These are phyloP conservation scores for Hydrozoanthus gracilis DNA, from an alignment of 92 coral and sea anemone genomes.

Conservation along the genomic window DNA sequence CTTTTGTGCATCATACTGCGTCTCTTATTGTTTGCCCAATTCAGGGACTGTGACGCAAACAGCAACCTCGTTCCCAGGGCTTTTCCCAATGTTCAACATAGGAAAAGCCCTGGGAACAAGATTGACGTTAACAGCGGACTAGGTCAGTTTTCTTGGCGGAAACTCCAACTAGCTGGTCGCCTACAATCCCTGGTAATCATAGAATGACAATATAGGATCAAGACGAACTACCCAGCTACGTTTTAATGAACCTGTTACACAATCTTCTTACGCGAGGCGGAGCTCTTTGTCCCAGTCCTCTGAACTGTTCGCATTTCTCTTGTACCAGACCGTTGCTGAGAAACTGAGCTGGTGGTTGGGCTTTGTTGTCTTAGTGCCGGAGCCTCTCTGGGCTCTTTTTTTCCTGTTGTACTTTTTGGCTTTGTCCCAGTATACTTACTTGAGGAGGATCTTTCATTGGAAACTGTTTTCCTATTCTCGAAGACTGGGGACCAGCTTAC, in stretches of 20 bases:
- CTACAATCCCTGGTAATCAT: background rate
- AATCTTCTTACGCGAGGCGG: slow-evolving; percentile 41
- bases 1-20: too few relatives aligned
- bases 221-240: background rate
- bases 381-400: background rate
- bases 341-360: background rate
- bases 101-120: background rate
- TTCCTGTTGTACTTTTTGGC: background rate
- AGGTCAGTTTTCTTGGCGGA: too few relatives aligned
- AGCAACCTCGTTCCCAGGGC: too few relatives aligned
- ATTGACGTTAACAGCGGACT: background rate
- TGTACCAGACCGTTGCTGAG: background rate
- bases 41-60: too few relatives aligned
- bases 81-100: too few relatives aligned
- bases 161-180: background rate
- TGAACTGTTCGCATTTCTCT: background rate
- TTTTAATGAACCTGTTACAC: background rate
- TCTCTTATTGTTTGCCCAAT: too few relatives aligned
- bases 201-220: background rate
- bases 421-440: background rate
- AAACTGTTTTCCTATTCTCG: background rate
- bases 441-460: background rate
- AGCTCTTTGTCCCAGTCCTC: slow-evolving; percentile 16
- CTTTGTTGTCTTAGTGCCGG: slow-evolving; percentile 16
- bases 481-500: slow-evolving; percentile 41